Conservation (phyloP, 2,888 invertebrate genomes). For the Petrophora chlorosata region DNA sequence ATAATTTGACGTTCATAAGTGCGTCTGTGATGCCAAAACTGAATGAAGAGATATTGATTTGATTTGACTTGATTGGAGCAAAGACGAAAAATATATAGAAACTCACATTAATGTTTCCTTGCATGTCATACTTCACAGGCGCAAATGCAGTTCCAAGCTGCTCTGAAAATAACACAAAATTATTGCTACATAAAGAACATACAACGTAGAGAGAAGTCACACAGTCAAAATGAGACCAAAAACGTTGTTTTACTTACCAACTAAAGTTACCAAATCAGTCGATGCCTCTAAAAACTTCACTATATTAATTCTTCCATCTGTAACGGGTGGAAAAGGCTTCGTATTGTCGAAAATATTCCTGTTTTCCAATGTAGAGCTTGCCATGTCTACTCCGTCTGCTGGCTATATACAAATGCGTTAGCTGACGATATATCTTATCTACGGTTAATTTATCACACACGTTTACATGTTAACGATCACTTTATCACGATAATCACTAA, state of each 20-base stretch:
- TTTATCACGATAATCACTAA: constrained; percentile 33
- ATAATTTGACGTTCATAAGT: too few relatives aligned
- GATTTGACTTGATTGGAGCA: too few relatives aligned
- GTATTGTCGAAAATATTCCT: constrained; percentile 46
- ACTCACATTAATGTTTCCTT: constrained; percentile 89
- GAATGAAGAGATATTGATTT: too few relatives aligned
- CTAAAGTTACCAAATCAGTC: constrained; percentile 83
- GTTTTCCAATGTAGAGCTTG: constrained; percentile 44
- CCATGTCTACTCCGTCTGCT: constrained; percentile 50
- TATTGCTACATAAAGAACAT: too few relatives aligned
- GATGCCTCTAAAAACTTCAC: constrained; percentile 85
- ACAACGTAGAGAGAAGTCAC: not conserved
- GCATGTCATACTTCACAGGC: constrained; percentile 90
- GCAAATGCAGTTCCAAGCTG: constrained; percentile 89
- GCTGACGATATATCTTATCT: constrained; percentile 28
- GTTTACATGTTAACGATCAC: constrained; percentile 30
- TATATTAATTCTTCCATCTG: constrained; percentile 84
- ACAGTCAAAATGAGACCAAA: not conserved
- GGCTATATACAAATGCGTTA: constrained; percentile 22
- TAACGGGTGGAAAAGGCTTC: constrained; percentile 80
- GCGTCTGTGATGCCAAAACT: too few relatives aligned
- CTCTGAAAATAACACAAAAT: constrained; percentile 77
- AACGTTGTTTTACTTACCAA: constrained; percentile 80
- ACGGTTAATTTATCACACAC: constrained; percentile 39
- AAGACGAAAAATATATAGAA: not conserved